phyloP scores from a whole-genome alignment of 2,113 vertebrate genomes.

The Polyodon spathula region DNA sequence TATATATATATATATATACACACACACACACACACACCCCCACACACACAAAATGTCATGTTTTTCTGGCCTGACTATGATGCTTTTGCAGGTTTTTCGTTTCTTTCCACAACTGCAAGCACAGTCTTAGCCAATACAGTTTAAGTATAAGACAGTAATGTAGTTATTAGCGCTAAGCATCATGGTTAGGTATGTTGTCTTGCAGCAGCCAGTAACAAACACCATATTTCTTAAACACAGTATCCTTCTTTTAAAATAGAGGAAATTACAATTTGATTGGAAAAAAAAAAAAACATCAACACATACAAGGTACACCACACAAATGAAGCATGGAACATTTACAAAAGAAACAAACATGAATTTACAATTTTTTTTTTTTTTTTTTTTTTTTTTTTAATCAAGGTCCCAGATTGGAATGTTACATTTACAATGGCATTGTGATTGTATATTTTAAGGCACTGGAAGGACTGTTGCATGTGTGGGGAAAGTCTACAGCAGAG shows the following conservation, averaged over 20 bases:
- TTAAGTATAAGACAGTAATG: no score
- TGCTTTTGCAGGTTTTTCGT: no score
- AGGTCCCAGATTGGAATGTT: constrained; percentile 15
- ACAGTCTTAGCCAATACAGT: no score
- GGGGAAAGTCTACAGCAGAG: constrained; percentile 3
- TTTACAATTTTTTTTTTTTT: not conserved
- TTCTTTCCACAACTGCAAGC: no score
- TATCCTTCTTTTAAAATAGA: constrained; percentile 14
- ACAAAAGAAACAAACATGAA: constrained; percentile 1
- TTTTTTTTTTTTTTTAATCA: constrained; percentile 13
- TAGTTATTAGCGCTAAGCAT: no score
- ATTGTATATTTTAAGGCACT: constrained; percentile 33
- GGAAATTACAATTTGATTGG: constrained; percentile 10
- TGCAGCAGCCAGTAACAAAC: constrained; percentile 3
- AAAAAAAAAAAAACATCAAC: not conserved
- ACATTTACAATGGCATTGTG: constrained; percentile 14
- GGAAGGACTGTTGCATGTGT: constrained; percentile 10
- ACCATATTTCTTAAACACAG: constrained; percentile 2
- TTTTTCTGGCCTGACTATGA: no score
- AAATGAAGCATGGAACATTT: constrained; percentile 1
- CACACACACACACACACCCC: no score
- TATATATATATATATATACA: no score
- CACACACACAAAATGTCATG: no score
- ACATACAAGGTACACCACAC: not conserved
- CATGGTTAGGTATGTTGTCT: no score